These are phyloP conservation scores for Lemur catta DNA, from an alignment of 2,797 vertebrate species.

Conservation along the genomic window DNA sequence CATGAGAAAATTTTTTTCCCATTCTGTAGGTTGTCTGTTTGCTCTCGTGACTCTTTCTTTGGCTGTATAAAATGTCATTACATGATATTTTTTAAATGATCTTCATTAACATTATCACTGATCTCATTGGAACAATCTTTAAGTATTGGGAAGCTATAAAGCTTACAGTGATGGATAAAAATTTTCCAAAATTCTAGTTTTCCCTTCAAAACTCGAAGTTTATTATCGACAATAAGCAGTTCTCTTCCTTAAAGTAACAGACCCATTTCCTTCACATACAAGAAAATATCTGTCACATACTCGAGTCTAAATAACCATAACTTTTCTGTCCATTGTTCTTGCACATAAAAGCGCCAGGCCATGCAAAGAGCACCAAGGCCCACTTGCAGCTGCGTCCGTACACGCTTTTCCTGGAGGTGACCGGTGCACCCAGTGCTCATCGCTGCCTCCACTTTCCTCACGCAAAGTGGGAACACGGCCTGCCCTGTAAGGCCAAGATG, in stretches of 20 bases:
- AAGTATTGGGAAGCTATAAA: neutral
- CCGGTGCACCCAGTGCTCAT: fast-evolving
- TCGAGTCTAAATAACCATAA: neutral
- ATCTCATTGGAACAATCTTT: neutral
- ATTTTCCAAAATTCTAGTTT: neutral
- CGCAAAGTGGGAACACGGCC: neutral
- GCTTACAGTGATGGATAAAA: neutral
- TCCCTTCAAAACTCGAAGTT: neutral
- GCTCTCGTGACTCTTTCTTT: too few relatives aligned
- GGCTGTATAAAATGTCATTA: neutral
- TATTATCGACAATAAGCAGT: neutral
- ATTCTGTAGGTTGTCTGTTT: too few relatives aligned
- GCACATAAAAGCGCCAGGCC: too few relatives aligned
- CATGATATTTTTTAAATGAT: neutral
- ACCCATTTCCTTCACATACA: neutral
- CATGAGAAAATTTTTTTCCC: too few relatives aligned
- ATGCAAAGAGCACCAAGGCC: neutral
- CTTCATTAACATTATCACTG: neutral
- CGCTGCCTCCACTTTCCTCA: neutral
- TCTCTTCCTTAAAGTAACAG: neutral
- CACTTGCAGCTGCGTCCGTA: fast-evolving
- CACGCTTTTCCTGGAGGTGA: neutral
- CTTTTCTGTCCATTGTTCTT: neutral
- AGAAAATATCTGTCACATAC: neutral
- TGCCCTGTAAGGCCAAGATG: neutral